These are phyloP conservation scores for Mactromeris polynyma DNA, from an alignment of 2,888 invertebrate genomes.

Conservation along the genomic window DNA sequence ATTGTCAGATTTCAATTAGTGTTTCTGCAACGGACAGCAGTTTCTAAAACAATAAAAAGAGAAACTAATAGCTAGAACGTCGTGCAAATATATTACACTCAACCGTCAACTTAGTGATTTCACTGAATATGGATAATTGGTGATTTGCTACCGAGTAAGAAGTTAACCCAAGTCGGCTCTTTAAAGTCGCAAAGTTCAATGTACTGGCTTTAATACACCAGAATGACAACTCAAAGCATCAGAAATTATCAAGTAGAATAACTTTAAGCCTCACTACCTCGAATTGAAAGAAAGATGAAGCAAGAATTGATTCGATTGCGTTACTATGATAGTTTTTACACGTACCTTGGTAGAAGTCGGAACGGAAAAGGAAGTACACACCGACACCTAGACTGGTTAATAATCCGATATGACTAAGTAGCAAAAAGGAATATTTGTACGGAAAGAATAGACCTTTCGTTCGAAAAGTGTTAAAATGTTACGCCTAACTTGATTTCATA, in stretches of 20 bases:
- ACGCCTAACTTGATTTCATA: no score
- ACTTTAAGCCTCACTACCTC: no score
- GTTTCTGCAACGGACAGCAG: not conserved
- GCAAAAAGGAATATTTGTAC: not conserved
- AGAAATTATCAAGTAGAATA: no score
- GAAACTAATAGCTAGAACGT: no score
- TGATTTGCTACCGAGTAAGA: no score
- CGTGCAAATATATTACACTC: no score
- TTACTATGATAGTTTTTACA: not conserved
- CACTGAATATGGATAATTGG: no score
- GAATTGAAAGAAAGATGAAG: not conserved
- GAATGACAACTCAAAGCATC: not conserved
- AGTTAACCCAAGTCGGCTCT: no score
- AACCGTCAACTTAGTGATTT: no score
- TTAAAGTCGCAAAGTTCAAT: not conserved
- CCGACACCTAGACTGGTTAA: not conserved
- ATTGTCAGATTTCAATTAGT: no score
- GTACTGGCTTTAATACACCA: not conserved
- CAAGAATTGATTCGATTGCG: not conserved
- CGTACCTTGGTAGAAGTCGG: slow-evolving; percentile 8
- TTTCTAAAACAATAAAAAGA: no score
- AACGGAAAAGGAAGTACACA: slow-evolving; percentile 49
- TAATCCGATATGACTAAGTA: not conserved
- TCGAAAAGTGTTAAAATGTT: no score
- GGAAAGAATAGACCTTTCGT: not conserved